Base-by-base conservation (phyloP, 2,888 invertebrate genomes). In the Seira ritae region DNA sequence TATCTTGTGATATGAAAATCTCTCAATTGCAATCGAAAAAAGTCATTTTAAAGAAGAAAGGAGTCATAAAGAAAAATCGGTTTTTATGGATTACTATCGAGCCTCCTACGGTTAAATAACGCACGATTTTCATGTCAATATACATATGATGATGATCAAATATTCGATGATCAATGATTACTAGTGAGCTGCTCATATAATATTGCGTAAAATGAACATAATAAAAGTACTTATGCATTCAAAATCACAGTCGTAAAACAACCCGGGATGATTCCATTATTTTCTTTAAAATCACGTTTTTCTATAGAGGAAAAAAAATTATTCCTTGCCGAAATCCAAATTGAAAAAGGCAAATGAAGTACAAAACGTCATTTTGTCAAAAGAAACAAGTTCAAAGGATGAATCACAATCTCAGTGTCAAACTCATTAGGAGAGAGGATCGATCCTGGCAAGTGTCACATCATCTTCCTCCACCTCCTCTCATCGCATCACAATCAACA, bases 81-180 rank as follows among this genome's bases (percentile, higher is more conserved):
- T n/a, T n/a, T n/a, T n/a, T n/a, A n/a, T n/a, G n/a, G n/a, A n/a
- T 60, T 67, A 12, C 22, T 10, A 37, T 24, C 22, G 15, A 31
- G 62, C 80, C 84, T 76, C 87, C 85, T 84, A 83, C 84, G 78
- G 86, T 80, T 85, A 87, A 88, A 87, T 88, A 81, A 87, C 79
- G 85, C 86, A 88, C 86, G 86, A 87, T 85, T 86, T 88, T 86
- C 85, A 84, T 86, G 86, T 87, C 84, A 87, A 87, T 86, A 84
- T 79, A 74, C 15, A 42, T 66, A 62, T 31, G 42, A n/a, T 60
- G 3, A 4, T 15, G 17, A 60, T 3, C 17, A 60, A 60, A 60
- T 8, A 60, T 60, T 15, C 17, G 60, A 15, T 60, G 60, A 17
- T 42, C 42, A 42, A 42, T 12, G 4, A 12, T 42, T 4, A 42